phyloP scores from a whole-genome alignment of 2,888 invertebrate genomes.

The Yponomeuta malinellus region DNA sequence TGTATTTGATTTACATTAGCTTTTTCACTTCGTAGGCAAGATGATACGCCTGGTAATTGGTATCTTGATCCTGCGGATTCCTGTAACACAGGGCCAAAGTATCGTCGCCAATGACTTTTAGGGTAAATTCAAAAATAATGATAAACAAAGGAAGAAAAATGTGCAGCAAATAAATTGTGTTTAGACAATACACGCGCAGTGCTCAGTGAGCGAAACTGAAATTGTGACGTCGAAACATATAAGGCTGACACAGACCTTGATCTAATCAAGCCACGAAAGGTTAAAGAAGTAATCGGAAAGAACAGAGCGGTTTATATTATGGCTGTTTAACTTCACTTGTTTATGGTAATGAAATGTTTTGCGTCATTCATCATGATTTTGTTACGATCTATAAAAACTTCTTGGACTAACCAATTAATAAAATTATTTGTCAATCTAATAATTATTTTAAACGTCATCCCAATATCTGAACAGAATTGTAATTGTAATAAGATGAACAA shows the following conservation, averaged over 20 bases:
- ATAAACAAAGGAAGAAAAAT: constrained; percentile 8
- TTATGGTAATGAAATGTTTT: constrained; percentile 2
- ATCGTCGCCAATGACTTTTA: constrained; percentile 42
- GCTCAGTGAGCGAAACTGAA: constrained; percentile 12
- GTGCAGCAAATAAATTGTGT: constrained; percentile 14
- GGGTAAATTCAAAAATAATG: constrained; percentile 2
- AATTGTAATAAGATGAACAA: constrained; percentile 20
- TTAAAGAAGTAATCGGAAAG: neutral
- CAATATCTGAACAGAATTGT: neutral
- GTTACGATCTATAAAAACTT: neutral
- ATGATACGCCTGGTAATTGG: constrained; percentile 98
- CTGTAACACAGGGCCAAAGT: constrained; percentile 87
- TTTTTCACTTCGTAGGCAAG: constrained; percentile 99
- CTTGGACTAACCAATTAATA: neutral
- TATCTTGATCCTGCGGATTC: constrained; percentile 90
- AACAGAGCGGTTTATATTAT: neutral
- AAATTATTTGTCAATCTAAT: neutral
- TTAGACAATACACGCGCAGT: constrained; percentile 11
- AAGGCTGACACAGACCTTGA: constrained; percentile 15
- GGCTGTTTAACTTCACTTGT: neutral
- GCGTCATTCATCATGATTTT: constrained; percentile 5
- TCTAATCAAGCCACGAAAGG: constrained; percentile 13
- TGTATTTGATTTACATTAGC: constrained; percentile 89
- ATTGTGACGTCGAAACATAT: constrained; percentile 12
- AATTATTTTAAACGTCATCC: neutral